Base-by-base conservation (phyloP, 2,888 invertebrate genomes). In the Caenorhabditis macrosperma region DNA sequence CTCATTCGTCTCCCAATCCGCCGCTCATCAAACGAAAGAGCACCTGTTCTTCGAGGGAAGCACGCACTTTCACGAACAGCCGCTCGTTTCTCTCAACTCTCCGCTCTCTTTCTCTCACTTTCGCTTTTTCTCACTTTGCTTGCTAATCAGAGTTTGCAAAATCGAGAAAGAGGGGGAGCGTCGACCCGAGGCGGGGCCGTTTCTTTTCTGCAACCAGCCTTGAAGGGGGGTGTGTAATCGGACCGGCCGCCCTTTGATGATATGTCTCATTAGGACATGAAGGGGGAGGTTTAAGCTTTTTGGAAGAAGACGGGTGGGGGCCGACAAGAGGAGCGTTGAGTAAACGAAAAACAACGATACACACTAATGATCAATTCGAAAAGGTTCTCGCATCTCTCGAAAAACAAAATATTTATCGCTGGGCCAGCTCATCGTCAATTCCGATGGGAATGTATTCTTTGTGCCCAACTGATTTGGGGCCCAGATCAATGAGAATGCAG, bases 1-100 rank as follows among this genome's bases (percentile, higher is more conserved):
- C 24, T 24, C 24, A 12, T 1, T 48, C 24, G 9, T 22, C 48
- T 24, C 24, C 12, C 12, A 38, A 9, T 38, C 38, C 12, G n/a
- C n/a, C n/a, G 5, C 33, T 33, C 38, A 38, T 38, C 38, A 12
- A 38, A 15, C 38, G 38, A 12, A 10, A 10, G 38, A 60, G 60
- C 69, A 69, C 69, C 69, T 69, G 69, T 26, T 60, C 59, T 22
- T 44, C 15, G 3, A 20, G 44, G 1, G 22, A 7, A 33, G 35
- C 61, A 61, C 54, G 71, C 61, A 61, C 71, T 72, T 64, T 64
- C 26, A 10, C 63, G 63, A 72, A 72, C 72, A 72, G 63, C 63
- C 72, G 72, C 72, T 72, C 57, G 17, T 15, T 44, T 57, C 20
- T 33, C 26, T 26, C 30, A 0, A 12, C 28, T 38, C 9, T 30